Evolutionary conservation across 2,113 vertebrate species (phyloP).

Genomic region (Macrotis lagotis): DNA sequence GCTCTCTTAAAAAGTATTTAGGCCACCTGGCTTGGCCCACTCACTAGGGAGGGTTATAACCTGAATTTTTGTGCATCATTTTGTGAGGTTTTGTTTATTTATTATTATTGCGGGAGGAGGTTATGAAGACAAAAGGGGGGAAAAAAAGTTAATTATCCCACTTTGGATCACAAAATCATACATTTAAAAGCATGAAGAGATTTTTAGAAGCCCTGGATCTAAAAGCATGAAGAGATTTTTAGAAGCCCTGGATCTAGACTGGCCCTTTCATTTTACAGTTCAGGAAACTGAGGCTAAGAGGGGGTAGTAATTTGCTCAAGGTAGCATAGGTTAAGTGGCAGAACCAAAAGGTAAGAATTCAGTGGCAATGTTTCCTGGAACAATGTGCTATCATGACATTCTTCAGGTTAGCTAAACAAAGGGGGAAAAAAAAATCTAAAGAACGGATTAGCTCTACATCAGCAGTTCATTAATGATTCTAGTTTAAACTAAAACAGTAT

Average conservation of each 20-base stretch:
- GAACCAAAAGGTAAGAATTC: background rate
- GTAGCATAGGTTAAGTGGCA: background rate
- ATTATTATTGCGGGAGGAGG: background rate
- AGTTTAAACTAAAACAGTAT: constrained; percentile 41
- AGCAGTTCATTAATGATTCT: constrained; percentile 35
- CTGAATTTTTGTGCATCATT: background rate
- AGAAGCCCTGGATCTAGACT: no score
- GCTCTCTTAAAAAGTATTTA: constrained; percentile 24
- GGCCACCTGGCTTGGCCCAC: constrained; percentile 34
- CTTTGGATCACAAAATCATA: background rate
- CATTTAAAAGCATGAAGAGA: background rate
- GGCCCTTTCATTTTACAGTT: background rate
- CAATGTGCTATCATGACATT: constrained; percentile 8
- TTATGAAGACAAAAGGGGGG: background rate
- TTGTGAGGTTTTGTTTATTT: background rate
- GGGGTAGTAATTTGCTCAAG: background rate
- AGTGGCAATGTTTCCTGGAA: constrained; percentile 29
- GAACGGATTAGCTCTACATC: constrained; percentile 17
- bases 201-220: background rate
- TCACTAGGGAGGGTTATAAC: background rate
- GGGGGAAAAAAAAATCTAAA: background rate
- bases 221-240: no score
- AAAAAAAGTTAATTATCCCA: background rate
- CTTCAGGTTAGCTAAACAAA: constrained; percentile 19
- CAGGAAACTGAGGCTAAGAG: background rate